Evolutionary conservation across 2,797 vertebrate species (phyloP).

Genomic region (Takifugu ocellatus): DNA sequence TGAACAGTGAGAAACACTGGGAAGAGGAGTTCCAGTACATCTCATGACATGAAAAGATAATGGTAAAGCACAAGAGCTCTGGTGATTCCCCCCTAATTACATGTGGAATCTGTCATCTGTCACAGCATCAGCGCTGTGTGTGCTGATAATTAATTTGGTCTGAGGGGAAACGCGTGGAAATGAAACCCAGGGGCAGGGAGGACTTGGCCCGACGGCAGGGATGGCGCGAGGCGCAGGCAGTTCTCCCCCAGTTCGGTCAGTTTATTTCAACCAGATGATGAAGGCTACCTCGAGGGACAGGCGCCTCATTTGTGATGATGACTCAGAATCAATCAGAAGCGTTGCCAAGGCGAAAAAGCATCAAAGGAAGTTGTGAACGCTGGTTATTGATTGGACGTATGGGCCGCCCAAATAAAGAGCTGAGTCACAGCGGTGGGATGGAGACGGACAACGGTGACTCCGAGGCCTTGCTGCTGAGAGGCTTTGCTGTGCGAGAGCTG

Average conservation of each 20-base stretch:
- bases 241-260: slow-evolving; percentile 62
- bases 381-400: slow-evolving; percentile 50
- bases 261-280: slow-evolving; percentile 76
- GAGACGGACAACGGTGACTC: slow-evolving; percentile 50
- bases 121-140: slow-evolving; percentile 46
- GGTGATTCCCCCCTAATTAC: slow-evolving; percentile 24
- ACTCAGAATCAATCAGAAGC: slow-evolving; percentile 66
- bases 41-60: no score
- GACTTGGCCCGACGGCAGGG: slow-evolving; percentile 52
- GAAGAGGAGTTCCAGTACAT: no score
- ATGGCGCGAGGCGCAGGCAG: slow-evolving; percentile 44
- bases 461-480: slow-evolving; percentile 20
- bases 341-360: slow-evolving; percentile 47
- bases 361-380: slow-evolving; percentile 45
- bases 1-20: no score
- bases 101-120: slow-evolving; percentile 26
- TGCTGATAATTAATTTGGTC: slow-evolving; percentile 57
- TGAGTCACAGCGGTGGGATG: slow-evolving; percentile 28
- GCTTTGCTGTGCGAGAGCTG: slow-evolving; percentile 42
- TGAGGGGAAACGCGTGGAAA: slow-evolving; percentile 62
- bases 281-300: slow-evolving; percentile 54
- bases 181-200: slow-evolving; percentile 64
- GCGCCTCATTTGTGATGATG: slow-evolving; percentile 66
- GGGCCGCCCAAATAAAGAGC: slow-evolving; percentile 41
- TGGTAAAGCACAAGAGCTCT: slow-evolving; percentile 4